These are phyloP conservation scores for Pitangus sulphuratus DNA, from an alignment of 2,797 vertebrate species.

Conservation along the genomic window DNA sequence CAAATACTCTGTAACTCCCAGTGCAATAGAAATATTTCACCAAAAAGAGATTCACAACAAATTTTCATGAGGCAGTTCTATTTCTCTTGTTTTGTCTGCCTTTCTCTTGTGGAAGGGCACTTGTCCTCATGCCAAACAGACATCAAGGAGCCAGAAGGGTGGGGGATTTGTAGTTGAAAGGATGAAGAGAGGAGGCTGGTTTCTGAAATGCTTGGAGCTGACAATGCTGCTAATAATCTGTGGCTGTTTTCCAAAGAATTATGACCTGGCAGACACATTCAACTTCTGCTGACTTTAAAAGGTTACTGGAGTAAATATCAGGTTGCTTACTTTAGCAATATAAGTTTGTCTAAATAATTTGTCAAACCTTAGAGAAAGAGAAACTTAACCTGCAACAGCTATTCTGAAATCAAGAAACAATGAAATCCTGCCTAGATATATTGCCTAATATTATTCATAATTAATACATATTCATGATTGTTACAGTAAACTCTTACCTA, in stretches of 20 bases:
- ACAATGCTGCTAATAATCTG: background rate
- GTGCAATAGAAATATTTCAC: background rate
- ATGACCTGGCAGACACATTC: background rate
- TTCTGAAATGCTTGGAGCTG: slow-evolving; percentile 24
- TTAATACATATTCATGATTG: background rate
- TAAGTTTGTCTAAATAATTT: background rate
- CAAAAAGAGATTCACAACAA: background rate
- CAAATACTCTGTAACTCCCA: background rate
- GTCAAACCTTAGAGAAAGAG: background rate
- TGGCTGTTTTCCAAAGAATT: background rate
- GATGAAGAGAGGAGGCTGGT: background rate
- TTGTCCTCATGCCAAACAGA: background rate
- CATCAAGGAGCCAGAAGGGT: slow-evolving; percentile 26
- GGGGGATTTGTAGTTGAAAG: background rate
- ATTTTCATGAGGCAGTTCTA: background rate
- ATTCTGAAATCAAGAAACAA: background rate
- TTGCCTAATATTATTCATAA: background rate
- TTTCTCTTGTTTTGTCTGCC: background rate
- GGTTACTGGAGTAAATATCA: background rate
- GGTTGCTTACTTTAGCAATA: background rate
- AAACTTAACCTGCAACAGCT: background rate
- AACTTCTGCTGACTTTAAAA: slow-evolving; percentile 31
- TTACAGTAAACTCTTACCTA: background rate
- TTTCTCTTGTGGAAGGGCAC: background rate
- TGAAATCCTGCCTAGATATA: background rate